Evolutionary conservation across 2,888 invertebrate species (phyloP).

Genomic region (Drosophila setosimentum): DNA sequence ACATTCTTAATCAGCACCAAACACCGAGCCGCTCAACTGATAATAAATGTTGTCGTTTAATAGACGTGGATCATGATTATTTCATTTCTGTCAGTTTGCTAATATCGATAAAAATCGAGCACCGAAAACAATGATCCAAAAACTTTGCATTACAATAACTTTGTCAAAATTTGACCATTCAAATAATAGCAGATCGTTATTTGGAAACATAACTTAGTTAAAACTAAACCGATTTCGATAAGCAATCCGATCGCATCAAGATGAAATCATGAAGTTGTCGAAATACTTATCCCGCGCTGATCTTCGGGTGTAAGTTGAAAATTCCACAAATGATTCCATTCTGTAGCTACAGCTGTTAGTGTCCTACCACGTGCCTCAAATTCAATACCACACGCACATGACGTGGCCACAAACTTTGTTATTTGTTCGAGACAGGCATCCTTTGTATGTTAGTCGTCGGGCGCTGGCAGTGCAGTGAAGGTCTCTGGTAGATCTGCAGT

Average conservation of each 20-base stretch:
- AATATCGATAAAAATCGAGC: background rate
- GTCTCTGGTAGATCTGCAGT: constrained; percentile 34
- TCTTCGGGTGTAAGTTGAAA: constrained; percentile 34
- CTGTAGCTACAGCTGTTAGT: constrained; percentile 27
- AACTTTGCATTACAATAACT: background rate
- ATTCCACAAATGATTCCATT: constrained; percentile 39
- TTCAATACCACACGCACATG: constrained; percentile 69
- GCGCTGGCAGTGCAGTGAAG: constrained; percentile 4
- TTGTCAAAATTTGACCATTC: background rate
- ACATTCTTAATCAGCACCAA: background rate
- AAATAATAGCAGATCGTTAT: background rate
- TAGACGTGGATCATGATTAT: background rate
- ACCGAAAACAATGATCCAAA: background rate
- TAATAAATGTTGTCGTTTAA: background rate
- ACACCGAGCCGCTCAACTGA: background rate
- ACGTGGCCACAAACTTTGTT: constrained; percentile 71
- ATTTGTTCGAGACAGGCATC: constrained; percentile 48
- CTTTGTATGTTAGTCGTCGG: background rate
- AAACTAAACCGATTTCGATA: background rate
- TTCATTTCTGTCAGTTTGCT: background rate
- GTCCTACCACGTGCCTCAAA: constrained; percentile 38
- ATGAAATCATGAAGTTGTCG: constrained; percentile 5
- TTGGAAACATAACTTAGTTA: background rate
- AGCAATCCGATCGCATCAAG: background rate
- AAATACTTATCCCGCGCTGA: constrained; percentile 32